Evolutionary conservation across 2,797 vertebrate species (phyloP), one percentile per base, ranked within the genome.

Genomic region (Eutrigla gurnardus): DNA sequence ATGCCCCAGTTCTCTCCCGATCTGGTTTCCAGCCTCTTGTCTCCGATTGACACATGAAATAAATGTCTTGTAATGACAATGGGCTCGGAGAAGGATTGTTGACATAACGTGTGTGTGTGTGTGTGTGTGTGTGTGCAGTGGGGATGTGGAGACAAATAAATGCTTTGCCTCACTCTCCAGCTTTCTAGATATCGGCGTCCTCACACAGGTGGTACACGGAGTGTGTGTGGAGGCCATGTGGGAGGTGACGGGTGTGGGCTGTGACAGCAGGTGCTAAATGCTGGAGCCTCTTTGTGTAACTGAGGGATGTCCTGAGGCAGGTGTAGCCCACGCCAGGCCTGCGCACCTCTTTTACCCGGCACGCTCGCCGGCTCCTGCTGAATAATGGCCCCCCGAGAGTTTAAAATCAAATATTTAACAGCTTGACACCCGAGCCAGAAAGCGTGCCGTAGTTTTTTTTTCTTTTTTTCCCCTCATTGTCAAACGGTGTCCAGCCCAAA

Each of bases 361-460:
- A 25, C 25, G 25, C 61, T 64, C 73, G 86, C 52, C 53, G 40
- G 49, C 70, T 40, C n/a, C 43, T 65, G 65, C 65, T 79, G 39
- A 78, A 70, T 72, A 85, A 78, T 39, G 50, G 46, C 63, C 57
- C 71, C 52, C 1, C 47, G 54, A 32, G 47, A 70, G 49, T 74
- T 66, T 45, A 63, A 50, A 76, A 68, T 88, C 78, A 85, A 92
- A 92, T 90, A 92, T 91, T 92, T 83, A 91, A 82, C 62, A 86
- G 92, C 91, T 90, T 94, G 92, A 77, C 77, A 94, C 65, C 54
- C 66, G 89, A 94, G 70, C 70, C 75, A 50, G 61, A 65, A 88
- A 73, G 87, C 25, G 80, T 89, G 91, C 78, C 81, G 64, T 42
- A 0, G 14, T 82, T 86, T 81, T 35, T 75, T 63, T 60, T 43